phyloP scores from a whole-genome alignment of 2,113 vertebrate genomes.

The pig (Sus scrofa) region T2T-Sscrofa CM000818.6:9178001-9178500 shows the following conservation, averaged over 20 bases:
- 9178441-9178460: too few species aligned
- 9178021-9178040: not conserved
- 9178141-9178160: not conserved
- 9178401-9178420: too few species aligned
- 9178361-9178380: too few species aligned
- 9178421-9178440: too few species aligned
- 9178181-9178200: not conserved
- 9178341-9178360: too few species aligned
- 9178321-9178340: too few species aligned
- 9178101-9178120: not conserved
- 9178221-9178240: not conserved
- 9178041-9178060: not conserved
- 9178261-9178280: not conserved
- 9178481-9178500: too few species aligned
- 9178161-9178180: not conserved
- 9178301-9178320: too few species aligned
- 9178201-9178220: not conserved
- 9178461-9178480: too few species aligned
- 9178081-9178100: not conserved
- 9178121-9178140: not conserved
- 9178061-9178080: not conserved
- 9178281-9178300: not conserved
- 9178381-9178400: too few species aligned
- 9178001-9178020: not conserved
- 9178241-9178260: not conserved